Evolutionary conservation across 2,888 invertebrate species (phyloP), one percentile per base, ranked within the genome.

Genomic region (Tiliacea citrago): DNA sequence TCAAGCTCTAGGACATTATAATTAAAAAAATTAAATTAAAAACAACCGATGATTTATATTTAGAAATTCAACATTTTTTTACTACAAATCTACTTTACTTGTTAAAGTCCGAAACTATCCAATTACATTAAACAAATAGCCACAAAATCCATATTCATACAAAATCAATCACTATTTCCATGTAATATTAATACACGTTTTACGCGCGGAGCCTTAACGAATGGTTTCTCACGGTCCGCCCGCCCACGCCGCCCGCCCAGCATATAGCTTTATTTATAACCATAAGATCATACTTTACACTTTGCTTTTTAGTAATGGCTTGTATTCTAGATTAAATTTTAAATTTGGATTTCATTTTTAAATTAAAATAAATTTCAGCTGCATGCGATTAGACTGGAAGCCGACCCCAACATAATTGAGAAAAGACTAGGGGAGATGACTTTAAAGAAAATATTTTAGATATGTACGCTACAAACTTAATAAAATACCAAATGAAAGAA

Each of bases 191-290:
- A 85, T 86, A 68, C 69, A 70, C 70, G 73, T 78, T 77, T 67
- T 57, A 66, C 67, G 53, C 67, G 70, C 55, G 35, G 24, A 81
- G 77, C 73, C 72, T 77, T 86, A 88, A 86, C 69, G 85, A 82
- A 82, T 75, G 55, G 71, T 79, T 90, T 90, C 90, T 84, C 91
- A 90, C 91, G 90, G 76, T 80, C 78, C 79, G 82, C 78, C 86
- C 88, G 87, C 91, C 90, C 88, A 90, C 91, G 82, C 84, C 85
- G 83, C 79, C 88, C 85, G 82, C 82, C 86, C 77, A 68, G 69
- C 82, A 57, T 53, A 77, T 69, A 73, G 70, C 81, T 75, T 84
- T 86, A 89, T 87, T 89, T 89, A 88, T 87, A 85, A 83, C 85
- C 77, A 75, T 74, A 78, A 70, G 72, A 71, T 72, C 77, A 68